Conservation (phyloP, 2,113 vertebrate genomes). For the Sus scrofa region DNA sequence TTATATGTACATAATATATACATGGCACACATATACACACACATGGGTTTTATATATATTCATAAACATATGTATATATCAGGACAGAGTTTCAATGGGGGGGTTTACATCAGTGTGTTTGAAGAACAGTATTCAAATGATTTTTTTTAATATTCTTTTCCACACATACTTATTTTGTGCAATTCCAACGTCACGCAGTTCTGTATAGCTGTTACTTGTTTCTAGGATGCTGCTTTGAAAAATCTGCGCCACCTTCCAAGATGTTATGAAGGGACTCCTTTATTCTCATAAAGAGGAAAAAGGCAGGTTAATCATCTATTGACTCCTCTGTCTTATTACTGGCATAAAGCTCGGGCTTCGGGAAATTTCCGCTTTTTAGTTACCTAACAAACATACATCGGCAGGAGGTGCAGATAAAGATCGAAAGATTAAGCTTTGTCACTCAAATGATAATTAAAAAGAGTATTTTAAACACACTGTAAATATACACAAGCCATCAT, state of each 20-base stretch:
- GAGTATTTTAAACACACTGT: conserved; percentile 85
- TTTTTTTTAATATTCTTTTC: conserved; percentile 39
- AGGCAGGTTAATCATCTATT: conserved; percentile 74
- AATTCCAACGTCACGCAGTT: neutral
- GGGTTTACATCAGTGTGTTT: neutral
- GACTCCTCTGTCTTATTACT: conserved; percentile 74
- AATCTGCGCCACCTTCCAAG: conserved; percentile 46
- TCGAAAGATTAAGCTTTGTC: conserved; percentile 84
- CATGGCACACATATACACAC: neutral
- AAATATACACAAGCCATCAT: conserved; percentile 83
- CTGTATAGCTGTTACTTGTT: neutral
- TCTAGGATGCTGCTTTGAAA: conserved; percentile 51
- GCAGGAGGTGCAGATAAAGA: conserved; percentile 80
- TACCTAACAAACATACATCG: conserved; percentile 77
- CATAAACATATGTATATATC: neutral
- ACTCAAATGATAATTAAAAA: conserved; percentile 85
- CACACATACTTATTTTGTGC: neutral
- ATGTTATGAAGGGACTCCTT: conserved; percentile 67
- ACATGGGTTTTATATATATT: neutral
- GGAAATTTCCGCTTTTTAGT: conserved; percentile 79
- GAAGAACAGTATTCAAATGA: neutral
- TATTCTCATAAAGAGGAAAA: conserved; percentile 60
- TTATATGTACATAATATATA: neutral
- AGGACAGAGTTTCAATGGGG: neutral
- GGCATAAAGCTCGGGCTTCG: conserved; percentile 72